Percentiles rank a stretch among this genome's conserved stretches.
phyloP scores from a whole-genome alignment of 2,888 invertebrate genomes.

The Sinopyrophorus schimmeli region DNA sequence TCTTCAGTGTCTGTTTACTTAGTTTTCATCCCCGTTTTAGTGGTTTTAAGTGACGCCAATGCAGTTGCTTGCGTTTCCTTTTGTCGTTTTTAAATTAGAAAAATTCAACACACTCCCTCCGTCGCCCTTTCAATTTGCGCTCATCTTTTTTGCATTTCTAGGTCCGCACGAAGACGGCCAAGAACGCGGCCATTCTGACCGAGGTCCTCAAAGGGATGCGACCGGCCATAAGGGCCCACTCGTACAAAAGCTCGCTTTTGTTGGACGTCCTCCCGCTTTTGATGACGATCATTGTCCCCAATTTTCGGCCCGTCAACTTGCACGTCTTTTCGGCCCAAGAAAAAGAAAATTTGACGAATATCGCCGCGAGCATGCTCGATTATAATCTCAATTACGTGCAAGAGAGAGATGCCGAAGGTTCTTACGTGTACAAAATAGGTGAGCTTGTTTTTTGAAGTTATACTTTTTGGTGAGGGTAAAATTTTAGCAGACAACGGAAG shows the following conservation, averaged over 20 bases:
- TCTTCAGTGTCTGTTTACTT: slow-evolving; percentile 28
- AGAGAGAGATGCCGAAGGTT: slow-evolving; percentile 75
- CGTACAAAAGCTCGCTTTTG: slow-evolving; percentile 57
- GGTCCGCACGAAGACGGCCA: slow-evolving; percentile 60
- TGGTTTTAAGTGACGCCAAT: slow-evolving; percentile 17
- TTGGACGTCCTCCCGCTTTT: slow-evolving; percentile 75
- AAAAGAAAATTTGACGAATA: slow-evolving; percentile 66
- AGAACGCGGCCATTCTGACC: slow-evolving; percentile 60
- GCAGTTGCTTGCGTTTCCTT: slow-evolving; percentile 2
- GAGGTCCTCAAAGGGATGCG: slow-evolving; percentile 68
- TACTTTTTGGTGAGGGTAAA: not conserved
- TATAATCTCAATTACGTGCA: slow-evolving; percentile 86
- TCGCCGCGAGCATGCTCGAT: slow-evolving; percentile 85
- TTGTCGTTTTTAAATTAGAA: too few relatives aligned
- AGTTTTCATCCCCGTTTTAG: slow-evolving; percentile 24
- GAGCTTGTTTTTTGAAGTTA: slow-evolving; percentile 15
- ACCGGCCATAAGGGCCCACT: slow-evolving; percentile 57
- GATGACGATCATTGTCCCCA: slow-evolving; percentile 72
- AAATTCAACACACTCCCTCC: too few relatives aligned
- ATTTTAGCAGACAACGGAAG: too few relatives aligned
- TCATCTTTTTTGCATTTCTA: too few relatives aligned
- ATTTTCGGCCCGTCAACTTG: slow-evolving; percentile 69
- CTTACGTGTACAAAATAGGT: slow-evolving; percentile 65
- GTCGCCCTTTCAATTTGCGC: too few relatives aligned
- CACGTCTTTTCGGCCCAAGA: slow-evolving; percentile 77